These are phyloP conservation scores for Campaea margaritaria DNA, from an alignment of 2,888 invertebrate species.

Conservation along the genomic window DNA sequence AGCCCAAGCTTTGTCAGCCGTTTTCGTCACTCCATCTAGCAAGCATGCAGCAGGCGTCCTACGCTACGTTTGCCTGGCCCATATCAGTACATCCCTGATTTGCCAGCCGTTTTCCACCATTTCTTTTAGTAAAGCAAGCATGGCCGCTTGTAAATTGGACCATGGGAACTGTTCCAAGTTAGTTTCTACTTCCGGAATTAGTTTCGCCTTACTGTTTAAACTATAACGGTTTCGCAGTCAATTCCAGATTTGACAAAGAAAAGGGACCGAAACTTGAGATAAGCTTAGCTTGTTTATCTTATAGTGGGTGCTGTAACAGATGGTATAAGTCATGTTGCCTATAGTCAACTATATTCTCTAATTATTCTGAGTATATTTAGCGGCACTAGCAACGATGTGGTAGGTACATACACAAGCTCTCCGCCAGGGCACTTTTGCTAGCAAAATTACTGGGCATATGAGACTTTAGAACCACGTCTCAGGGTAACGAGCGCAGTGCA, in stretches of 20 bases:
- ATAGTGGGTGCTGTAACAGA: conserved; percentile 3
- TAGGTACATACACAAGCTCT: background rate
- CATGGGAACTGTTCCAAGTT: conserved; percentile 44
- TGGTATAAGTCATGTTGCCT: background rate
- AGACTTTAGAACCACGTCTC: too few species aligned
- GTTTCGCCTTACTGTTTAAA: conserved; percentile 52
- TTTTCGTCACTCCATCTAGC: too few species aligned
- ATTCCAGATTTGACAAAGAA: conserved; percentile 40
- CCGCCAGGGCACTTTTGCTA: too few species aligned
- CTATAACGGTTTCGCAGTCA: conserved; percentile 50
- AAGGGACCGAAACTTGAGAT: conserved; percentile 28
- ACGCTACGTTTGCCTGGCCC: too few species aligned
- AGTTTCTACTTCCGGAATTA: conserved; percentile 46
- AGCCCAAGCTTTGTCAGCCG: too few species aligned
- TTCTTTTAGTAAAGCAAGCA: background rate
- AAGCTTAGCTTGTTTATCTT: conserved; percentile 23
- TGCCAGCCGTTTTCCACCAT: too few species aligned
- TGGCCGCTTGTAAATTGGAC: conserved; percentile 27
- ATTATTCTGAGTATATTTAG: too few species aligned
- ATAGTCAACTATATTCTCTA: too few species aligned
- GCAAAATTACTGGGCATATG: too few species aligned
- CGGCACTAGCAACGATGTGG: background rate
- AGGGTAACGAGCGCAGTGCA: too few species aligned
- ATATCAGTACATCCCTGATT: too few species aligned
- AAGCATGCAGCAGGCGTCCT: too few species aligned